Conservation (phyloP, 2,888 invertebrate genomes). For the Drosophila stalkeri region DNA sequence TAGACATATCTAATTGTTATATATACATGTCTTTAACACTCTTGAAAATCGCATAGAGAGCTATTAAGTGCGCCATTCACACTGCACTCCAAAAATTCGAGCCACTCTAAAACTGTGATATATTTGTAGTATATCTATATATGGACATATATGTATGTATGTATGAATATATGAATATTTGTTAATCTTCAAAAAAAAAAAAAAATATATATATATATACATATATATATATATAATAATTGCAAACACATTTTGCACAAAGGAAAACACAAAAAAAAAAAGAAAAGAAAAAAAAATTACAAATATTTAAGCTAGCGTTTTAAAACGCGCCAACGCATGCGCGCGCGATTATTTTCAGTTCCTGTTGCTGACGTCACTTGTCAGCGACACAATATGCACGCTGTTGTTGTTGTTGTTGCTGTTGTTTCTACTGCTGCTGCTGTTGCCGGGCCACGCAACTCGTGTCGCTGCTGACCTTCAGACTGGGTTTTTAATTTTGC, state of each 20-base stretch:
- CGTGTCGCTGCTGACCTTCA: slow-evolving; percentile 80
- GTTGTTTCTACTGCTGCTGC: slow-evolving; percentile 36
- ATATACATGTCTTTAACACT: neutral
- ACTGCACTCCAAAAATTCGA: slow-evolving; percentile 1
- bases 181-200: too few species aligned
- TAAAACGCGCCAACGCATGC: slow-evolving; percentile 70
- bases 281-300: neutral
- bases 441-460: slow-evolving; percentile 75
- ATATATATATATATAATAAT: neutral
- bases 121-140: neutral
- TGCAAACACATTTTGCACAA: slow-evolving; percentile 1
- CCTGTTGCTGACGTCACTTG: slow-evolving; percentile 78
- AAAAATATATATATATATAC: neutral
- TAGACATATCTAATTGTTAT: too few species aligned
- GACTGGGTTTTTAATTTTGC: slow-evolving; percentile 76
- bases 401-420: slow-evolving; percentile 54
- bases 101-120: slow-evolving; percentile 10
- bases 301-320: slow-evolving; percentile 30
- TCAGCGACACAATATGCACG: slow-evolving; percentile 36
- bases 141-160: neutral
- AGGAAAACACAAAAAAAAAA: neutral
- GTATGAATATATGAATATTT: neutral
- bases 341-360: slow-evolving; percentile 67
- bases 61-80: neutral
- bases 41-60: slow-evolving; percentile 13